phyloP scores from a whole-genome alignment of 2,888 invertebrate species.

The Acleris literana region DNA sequence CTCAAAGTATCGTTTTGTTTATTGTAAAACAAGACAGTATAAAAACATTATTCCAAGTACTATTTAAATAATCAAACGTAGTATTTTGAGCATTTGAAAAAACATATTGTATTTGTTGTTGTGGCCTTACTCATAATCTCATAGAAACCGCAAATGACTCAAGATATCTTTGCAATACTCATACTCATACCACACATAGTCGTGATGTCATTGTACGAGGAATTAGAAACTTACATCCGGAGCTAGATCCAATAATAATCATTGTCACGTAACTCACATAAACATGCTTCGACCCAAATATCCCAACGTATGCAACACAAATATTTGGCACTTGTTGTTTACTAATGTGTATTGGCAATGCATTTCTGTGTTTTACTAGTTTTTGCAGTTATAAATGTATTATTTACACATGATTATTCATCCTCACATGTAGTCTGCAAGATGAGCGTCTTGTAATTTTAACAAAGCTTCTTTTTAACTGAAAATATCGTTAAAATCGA shows the following conservation, averaged over 20 bases:
- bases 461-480: no score
- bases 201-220: constrained; percentile 46
- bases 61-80: no score
- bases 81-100: no score
- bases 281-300: constrained; percentile 36
- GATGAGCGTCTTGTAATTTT: no score
- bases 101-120: no score
- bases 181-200: constrained; percentile 12
- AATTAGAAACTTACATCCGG: constrained; percentile 44
- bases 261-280: constrained; percentile 56
- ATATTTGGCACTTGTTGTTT: constrained; percentile 3
- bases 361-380: not conserved
- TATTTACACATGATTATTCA: no score
- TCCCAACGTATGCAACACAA: constrained; percentile 4
- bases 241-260: constrained; percentile 14
- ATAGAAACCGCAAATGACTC: not conserved
- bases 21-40: no score
- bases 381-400: not conserved
- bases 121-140: not conserved
- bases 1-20: no score
- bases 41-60: no score
- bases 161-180: not conserved
- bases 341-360: not conserved
- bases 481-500: no score
- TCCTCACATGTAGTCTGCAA: no score